These are phyloP conservation scores for Albula glossodonta DNA, from an alignment of 2,113 vertebrate species.

Conservation along the genomic window DNA sequence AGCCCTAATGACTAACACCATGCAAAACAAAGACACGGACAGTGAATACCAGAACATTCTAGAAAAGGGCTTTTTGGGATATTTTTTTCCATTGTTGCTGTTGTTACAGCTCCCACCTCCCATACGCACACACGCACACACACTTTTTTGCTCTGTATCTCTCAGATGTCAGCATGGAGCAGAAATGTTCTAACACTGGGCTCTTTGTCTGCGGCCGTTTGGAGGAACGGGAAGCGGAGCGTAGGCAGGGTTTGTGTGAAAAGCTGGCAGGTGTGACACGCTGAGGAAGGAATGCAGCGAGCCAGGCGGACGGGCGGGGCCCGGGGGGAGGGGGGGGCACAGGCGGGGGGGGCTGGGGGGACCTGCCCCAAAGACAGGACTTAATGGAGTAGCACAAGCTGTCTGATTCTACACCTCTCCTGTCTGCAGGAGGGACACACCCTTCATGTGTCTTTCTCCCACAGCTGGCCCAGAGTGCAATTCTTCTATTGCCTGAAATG, in stretches of 20 bases:
- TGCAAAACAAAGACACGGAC: neutral
- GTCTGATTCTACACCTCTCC: constrained; percentile 58
- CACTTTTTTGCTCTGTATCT: neutral
- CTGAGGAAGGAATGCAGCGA: constrained; percentile 67
- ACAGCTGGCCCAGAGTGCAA: no score
- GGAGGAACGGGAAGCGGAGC: constrained; percentile 42
- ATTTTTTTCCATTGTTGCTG: neutral
- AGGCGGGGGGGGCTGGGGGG: neutral
- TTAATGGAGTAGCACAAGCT: constrained; percentile 57
- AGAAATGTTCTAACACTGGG: constrained; percentile 38
- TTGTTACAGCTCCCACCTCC: neutral
- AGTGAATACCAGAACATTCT: neutral
- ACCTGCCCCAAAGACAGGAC: constrained; percentile 39
- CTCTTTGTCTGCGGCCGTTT: constrained; percentile 59
- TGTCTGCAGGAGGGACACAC: constrained; percentile 43
- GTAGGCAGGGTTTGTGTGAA: constrained; percentile 42
- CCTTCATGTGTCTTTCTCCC: constrained; percentile 26
- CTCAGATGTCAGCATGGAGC: neutral
- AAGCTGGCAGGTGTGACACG: constrained; percentile 64
- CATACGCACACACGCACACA: no score
- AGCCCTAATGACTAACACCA: neutral
- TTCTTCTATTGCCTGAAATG: neutral
- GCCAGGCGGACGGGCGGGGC: constrained; percentile 32
- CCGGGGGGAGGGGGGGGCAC: constrained; percentile 26
- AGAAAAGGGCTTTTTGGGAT: neutral